phyloP scores from a whole-genome alignment of 2,888 invertebrate species.

The Lithophane ornitopus region DNA sequence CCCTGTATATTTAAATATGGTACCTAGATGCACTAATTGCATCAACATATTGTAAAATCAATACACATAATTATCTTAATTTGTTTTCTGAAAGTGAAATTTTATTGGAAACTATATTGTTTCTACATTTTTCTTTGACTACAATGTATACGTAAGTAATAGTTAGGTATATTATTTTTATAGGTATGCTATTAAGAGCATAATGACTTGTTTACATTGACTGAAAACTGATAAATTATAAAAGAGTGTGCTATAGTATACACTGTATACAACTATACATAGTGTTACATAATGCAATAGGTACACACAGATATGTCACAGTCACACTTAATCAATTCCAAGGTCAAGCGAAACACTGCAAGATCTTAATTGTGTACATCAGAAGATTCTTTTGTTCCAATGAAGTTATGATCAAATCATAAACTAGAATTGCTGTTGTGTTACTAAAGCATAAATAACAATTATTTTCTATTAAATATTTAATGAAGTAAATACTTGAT shows the following conservation, averaged over 20 bases:
- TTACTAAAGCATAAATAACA: not conserved
- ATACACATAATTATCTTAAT: not conserved
- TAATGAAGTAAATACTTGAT: slow-evolving; percentile 3
- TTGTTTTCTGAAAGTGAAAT: not conserved
- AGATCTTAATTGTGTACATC: slow-evolving; percentile 44
- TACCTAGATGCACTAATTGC: not conserved
- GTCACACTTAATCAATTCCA: slow-evolving; percentile 51
- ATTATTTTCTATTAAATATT: not conserved
- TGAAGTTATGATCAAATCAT: slow-evolving; percentile 5
- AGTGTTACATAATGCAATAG: slow-evolving; percentile 33
- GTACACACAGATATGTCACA: slow-evolving; percentile 27
- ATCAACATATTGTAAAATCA: not conserved
- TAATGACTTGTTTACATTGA: slow-evolving; percentile 6
- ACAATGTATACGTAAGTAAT: not conserved
- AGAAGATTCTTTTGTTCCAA: slow-evolving; percentile 23
- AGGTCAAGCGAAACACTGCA: slow-evolving; percentile 57
- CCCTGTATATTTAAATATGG: not conserved
- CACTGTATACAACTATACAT: not conserved
- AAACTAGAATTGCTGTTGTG: not conserved
- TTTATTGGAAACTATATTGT: slow-evolving; percentile 4
- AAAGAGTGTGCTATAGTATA: slow-evolving; percentile 4
- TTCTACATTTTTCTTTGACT: not conserved
- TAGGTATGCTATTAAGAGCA: no score
- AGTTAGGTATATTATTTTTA: not conserved
- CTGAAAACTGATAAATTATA: slow-evolving; percentile 16